Percentiles rank a stretch among this genome's conserved stretches.
Evolutionary conservation across 2,113 vertebrate species (phyloP).

Genomic region (Cyanoramphus novaezelandiae): DNA sequence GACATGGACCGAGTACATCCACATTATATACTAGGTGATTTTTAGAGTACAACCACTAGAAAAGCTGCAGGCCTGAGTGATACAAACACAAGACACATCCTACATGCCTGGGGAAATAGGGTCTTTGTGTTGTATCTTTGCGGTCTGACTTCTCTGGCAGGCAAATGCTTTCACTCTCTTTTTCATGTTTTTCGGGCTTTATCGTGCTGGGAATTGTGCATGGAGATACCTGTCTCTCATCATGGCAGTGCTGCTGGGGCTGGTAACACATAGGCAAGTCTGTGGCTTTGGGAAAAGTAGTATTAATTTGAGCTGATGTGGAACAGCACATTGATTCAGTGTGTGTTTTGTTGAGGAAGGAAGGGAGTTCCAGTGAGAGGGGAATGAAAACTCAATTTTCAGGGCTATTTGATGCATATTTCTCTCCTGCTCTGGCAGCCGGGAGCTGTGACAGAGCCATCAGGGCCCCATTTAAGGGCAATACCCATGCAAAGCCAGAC

Average conservation of each 20-base stretch:
- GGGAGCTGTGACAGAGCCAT: not conserved
- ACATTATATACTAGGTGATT: not conserved
- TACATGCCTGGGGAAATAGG: not conserved
- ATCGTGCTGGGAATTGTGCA: not conserved
- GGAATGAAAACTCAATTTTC: not conserved
- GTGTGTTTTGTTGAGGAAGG: not conserved
- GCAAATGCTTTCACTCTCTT: not conserved
- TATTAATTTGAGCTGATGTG: not conserved
- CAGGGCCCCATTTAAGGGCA: not conserved
- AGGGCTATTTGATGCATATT: not conserved
- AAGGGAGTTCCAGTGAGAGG: not conserved
- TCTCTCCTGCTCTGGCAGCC: not conserved
- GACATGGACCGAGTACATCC: not conserved
- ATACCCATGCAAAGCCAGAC: not conserved
- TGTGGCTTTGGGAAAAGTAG: not conserved
- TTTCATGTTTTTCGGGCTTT: not conserved
- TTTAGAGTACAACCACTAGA: not conserved
- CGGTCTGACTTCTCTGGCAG: not conserved
- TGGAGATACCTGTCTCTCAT: not conserved
- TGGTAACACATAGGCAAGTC: not conserved
- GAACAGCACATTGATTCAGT: not conserved
- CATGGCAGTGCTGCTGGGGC: not conserved
- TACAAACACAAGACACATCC: not conserved
- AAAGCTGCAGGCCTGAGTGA: not conserved
- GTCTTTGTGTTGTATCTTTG: not conserved